phyloP scores from a whole-genome alignment of 2,797 vertebrate genomes.

The Octomys mimax region DNA sequence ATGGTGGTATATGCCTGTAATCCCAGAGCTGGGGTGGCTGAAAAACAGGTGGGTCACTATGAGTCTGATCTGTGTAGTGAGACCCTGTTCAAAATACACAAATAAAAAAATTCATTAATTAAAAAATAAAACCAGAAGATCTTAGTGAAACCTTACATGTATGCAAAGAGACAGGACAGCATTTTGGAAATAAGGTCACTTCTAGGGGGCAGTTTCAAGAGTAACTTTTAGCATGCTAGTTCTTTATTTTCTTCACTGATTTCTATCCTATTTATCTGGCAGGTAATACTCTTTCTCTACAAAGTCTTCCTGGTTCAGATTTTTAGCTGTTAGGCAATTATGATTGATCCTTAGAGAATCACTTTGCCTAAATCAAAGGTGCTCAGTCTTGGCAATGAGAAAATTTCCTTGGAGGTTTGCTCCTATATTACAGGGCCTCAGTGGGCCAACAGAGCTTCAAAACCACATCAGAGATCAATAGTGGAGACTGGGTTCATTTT shows the following conservation, averaged over 20 bases:
- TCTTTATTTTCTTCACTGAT: constrained; percentile 60
- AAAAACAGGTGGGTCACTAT: too few relatives aligned
- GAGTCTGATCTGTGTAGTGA: too few relatives aligned
- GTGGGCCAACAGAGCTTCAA: not conserved
- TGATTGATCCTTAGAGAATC: not conserved
- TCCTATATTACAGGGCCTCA: constrained; percentile 1
- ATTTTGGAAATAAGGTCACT: constrained; percentile 50
- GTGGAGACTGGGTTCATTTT: constrained; percentile 20
- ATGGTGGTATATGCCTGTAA: too few relatives aligned
- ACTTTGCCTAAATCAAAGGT: constrained; percentile 60
- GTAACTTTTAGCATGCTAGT: constrained; percentile 27
- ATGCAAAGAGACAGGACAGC: constrained; percentile 47
- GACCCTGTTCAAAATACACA: too few relatives aligned
- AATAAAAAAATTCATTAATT: too few relatives aligned
- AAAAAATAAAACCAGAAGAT: constrained; percentile 31
- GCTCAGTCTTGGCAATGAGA: constrained; percentile 28
- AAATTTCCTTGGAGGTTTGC: constrained; percentile 25
- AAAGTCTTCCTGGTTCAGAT: constrained; percentile 57
- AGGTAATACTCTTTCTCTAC: constrained; percentile 41
- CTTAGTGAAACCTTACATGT: constrained; percentile 4
- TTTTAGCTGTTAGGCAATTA: constrained; percentile 48
- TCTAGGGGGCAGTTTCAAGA: constrained; percentile 8
- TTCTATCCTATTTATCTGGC: constrained; percentile 34
- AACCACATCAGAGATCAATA: constrained; percentile 22
- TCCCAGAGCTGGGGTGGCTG: too few relatives aligned